phyloP scores from a whole-genome alignment of 2,797 vertebrate species.

The Phoebastria nigripes region DNA sequence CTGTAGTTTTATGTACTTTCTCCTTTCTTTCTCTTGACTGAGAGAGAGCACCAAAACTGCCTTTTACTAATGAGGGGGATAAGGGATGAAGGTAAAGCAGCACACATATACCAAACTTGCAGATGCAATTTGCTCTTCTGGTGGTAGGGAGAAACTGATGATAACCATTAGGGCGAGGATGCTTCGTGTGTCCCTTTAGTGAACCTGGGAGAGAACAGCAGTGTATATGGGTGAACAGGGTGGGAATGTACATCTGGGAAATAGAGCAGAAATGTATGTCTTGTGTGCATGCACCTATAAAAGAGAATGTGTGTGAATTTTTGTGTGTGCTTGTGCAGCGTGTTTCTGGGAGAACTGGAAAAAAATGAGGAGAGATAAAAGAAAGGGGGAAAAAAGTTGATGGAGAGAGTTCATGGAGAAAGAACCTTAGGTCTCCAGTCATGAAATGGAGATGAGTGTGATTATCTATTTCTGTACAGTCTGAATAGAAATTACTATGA shows the following conservation, averaged over 20 bases:
- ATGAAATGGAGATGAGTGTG: background rate
- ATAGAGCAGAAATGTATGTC: background rate
- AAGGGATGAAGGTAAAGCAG: background rate
- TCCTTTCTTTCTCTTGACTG: background rate
- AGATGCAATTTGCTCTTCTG: background rate
- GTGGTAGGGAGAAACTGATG: background rate
- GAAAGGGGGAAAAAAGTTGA: background rate
- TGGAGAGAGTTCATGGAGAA: background rate
- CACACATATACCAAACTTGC: background rate
- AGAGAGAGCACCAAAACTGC: background rate
- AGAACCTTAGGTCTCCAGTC: background rate
- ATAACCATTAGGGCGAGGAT: background rate
- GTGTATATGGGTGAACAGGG: background rate
- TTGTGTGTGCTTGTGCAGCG: background rate
- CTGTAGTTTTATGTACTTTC: background rate
- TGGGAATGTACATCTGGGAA: background rate
- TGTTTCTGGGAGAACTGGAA: background rate
- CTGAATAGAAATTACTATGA: background rate
- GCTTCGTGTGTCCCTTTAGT: background rate
- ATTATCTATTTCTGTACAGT: background rate
- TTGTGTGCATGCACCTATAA: fast-evolving
- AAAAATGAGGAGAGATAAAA: background rate
- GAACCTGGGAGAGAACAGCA: background rate
- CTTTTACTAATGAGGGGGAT: background rate
- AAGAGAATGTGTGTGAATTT: background rate